Conservation (phyloP, 2,113 vertebrate genomes). For the Carassius gibelio region DNA sequence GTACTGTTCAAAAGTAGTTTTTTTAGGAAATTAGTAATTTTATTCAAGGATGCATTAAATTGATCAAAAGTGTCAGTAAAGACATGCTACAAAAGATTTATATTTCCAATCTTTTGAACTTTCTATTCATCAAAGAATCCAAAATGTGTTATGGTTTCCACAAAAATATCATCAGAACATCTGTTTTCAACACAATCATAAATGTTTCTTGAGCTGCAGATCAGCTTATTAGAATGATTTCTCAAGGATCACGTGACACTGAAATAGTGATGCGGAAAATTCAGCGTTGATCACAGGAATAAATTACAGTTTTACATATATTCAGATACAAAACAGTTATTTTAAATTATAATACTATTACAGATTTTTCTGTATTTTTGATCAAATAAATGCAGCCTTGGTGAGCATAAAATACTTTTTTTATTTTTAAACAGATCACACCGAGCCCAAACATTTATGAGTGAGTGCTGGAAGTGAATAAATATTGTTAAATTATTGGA, state of each 20-base stretch:
- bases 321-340: not conserved
- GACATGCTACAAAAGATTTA: not conserved
- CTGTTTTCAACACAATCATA: not conserved
- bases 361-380: not conserved
- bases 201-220: not conserved
- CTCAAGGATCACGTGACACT: not conserved
- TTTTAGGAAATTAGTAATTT: not conserved
- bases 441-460: not conserved
- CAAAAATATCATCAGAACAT: not conserved
- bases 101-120: not conserved
- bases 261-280: not conserved
- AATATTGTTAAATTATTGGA: not conserved
- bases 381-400: constrained; percentile 6
- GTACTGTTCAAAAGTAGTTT: not conserved
- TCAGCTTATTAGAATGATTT: not conserved
- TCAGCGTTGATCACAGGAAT: not conserved
- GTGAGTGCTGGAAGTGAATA: not conserved
- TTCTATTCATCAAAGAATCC: not conserved
- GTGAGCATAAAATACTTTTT: not conserved
- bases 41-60: not conserved
- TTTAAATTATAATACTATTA: not conserved
- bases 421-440: not conserved
- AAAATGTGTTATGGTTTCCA: not conserved
- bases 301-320: not conserved
- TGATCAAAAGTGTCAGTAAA: not conserved